A percentile compares a stretch with the other conserved stretches of the same genome.
Conservation (phyloP, 2,888 invertebrate genomes). For the Euproctis similis region DNA sequence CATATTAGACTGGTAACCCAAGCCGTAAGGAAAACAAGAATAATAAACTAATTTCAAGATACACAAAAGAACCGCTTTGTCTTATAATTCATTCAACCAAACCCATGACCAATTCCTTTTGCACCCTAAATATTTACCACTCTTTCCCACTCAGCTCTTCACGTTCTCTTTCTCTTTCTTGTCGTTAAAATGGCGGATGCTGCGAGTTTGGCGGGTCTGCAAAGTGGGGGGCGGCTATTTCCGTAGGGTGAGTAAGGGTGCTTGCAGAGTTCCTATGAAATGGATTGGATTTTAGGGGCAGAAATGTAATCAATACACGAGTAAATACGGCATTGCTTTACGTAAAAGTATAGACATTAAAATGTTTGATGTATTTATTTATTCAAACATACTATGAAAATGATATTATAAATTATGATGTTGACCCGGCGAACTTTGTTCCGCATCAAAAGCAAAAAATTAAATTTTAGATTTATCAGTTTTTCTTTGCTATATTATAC, state of each 20-base stretch:
- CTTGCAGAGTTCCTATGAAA: slow-evolving; percentile 46
- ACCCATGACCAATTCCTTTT: slow-evolving; percentile 42
- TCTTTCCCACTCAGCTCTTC: slow-evolving; percentile 12
- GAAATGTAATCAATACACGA: slow-evolving; percentile 42
- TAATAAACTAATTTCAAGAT: slow-evolving; percentile 26
- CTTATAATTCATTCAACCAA: slow-evolving; percentile 46
- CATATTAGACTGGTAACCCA: too few relatives aligned
- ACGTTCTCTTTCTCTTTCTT: slow-evolving; percentile 23
- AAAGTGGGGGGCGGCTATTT: slow-evolving; percentile 36
- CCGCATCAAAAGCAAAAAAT: too few relatives aligned
- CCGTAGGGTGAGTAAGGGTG: slow-evolving; percentile 49
- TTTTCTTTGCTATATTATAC: too few relatives aligned
- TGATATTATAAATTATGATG: too few relatives aligned
- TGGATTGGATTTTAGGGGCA: slow-evolving; percentile 47
- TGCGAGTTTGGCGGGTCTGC: slow-evolving; percentile 40
- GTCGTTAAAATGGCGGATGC: slow-evolving; percentile 65
- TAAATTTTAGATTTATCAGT: too few relatives aligned
- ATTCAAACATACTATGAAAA: too few relatives aligned
- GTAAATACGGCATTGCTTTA: slow-evolving; percentile 17
- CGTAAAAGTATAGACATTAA: slow-evolving; percentile 7
- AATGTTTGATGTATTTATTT: slow-evolving; percentile 1
- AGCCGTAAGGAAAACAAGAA: slow-evolving; percentile 16
- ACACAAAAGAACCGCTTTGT: slow-evolving; percentile 34
- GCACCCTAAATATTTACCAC: slow-evolving; percentile 35
- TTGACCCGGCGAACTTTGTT: too few relatives aligned